These are phyloP conservation scores for Noctua janthina DNA, from an alignment of 2,888 invertebrate genomes.

Conservation along the genomic window DNA sequence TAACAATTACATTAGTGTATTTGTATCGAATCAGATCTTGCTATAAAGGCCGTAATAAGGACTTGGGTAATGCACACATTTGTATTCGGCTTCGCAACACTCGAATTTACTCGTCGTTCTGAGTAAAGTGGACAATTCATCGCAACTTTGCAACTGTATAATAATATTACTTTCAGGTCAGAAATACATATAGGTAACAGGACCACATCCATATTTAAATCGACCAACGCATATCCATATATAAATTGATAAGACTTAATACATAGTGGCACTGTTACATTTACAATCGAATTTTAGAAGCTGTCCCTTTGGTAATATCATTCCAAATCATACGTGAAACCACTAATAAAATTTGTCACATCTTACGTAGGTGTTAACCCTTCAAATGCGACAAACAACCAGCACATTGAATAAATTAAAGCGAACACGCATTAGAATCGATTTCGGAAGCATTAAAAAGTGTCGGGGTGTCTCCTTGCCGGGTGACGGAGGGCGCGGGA, in stretches of 20 bases:
- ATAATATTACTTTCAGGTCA: background rate
- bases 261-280: background rate
- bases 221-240: background rate
- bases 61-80: conserved; percentile 47
- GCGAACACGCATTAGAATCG: conserved; percentile 84
- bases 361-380: conserved; percentile 59
- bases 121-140: conserved; percentile 20
- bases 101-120: conserved; percentile 29
- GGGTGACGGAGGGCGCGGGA: conserved; percentile 79
- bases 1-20: conserved; percentile 60
- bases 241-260: background rate
- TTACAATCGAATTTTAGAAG: background rate
- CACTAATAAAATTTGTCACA: conserved; percentile 34
- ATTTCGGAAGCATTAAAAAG: conserved; percentile 86
- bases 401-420: conserved; percentile 72
- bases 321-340: conserved; percentile 25
- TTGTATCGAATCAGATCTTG: conserved; percentile 44
- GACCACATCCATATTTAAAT: too few species aligned
- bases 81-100: conserved; percentile 38
- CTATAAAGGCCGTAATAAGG: conserved; percentile 32
- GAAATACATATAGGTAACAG: background rate
- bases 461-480: conserved; percentile 78
- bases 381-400: conserved; percentile 57
- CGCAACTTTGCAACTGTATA: background rate
- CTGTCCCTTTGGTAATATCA: conserved; percentile 24